These are phyloP conservation scores for Alloplasta piceator DNA, from an alignment of 2,888 invertebrate genomes.

Conservation along the genomic window DNA sequence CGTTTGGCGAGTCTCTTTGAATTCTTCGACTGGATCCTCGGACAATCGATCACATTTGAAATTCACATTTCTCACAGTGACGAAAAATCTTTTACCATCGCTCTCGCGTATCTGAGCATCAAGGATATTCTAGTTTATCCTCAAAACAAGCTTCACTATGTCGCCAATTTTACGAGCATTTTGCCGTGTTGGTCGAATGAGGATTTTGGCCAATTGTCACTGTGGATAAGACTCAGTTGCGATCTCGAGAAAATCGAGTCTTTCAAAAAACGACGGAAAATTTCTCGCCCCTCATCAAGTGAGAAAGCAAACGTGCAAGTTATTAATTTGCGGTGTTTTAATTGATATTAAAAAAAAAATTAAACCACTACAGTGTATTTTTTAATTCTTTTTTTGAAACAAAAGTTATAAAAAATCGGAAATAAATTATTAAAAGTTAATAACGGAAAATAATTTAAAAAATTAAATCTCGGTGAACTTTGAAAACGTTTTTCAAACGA, in stretches of 20 bases:
- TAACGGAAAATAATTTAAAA: no score
- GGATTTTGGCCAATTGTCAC: conserved; percentile 75
- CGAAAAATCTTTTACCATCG: conserved; percentile 65
- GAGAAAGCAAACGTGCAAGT: neutral
- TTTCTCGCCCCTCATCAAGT: neutral
- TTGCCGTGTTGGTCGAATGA: conserved; percentile 62
- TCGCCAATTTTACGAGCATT: conserved; percentile 71
- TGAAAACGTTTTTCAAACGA: no score
- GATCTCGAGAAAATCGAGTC: conserved; percentile 71
- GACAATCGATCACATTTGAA: conserved; percentile 71
- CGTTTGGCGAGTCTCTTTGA: conserved; percentile 71
- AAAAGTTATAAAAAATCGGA: no score
- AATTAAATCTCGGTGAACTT: no score
- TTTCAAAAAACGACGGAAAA: conserved; percentile 69
- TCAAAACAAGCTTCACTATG: conserved; percentile 76
- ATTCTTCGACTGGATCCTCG: conserved; percentile 72
- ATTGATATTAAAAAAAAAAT: neutral
- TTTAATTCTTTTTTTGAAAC: no score
- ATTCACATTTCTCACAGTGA: conserved; percentile 70
- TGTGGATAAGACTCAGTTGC: conserved; percentile 77
- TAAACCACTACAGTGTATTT: neutral
- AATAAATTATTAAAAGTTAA: no score
- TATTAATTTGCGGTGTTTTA: neutral
- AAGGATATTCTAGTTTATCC: conserved; percentile 78
- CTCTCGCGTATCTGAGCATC: conserved; percentile 73